phyloP scores from a whole-genome alignment of 2,888 invertebrate species.

The Caenorhabditis sp. region DNA sequence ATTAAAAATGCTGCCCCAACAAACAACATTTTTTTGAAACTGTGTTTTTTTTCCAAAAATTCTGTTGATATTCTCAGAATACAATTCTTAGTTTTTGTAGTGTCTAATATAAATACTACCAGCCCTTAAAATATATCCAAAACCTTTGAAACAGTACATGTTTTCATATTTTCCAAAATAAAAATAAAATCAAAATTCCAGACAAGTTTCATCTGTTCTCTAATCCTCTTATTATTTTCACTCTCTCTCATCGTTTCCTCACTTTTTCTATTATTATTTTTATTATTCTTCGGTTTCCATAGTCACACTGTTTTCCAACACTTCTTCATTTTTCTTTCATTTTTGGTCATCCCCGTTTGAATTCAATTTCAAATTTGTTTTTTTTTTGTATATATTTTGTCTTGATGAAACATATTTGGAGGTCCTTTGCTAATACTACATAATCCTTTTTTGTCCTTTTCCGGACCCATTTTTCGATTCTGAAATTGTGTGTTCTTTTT shows the following conservation, averaged over 20 bases:
- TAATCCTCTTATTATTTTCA: conserved; percentile 12
- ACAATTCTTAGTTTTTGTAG: no score
- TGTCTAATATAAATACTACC: no score
- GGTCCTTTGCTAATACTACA: neutral
- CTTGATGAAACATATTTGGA: neutral
- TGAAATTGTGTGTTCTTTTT: neutral
- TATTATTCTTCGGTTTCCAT: neutral
- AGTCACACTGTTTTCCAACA: neutral
- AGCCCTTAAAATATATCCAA: no score
- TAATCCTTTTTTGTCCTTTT: neutral
- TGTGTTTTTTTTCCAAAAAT: no score
- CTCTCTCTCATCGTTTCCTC: conserved; percentile 4
- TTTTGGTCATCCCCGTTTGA: neutral
- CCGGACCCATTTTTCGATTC: neutral
- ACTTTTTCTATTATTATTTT: neutral
- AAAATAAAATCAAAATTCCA: neutral
- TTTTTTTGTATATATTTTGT: neutral
- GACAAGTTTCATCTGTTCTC: conserved; percentile 1
- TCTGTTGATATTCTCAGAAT: no score
- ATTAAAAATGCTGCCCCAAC: no score
- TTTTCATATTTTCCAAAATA: no score
- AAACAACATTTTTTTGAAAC: no score
- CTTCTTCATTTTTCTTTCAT: neutral
- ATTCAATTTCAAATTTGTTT: neutral
- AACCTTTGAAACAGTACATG: no score